Conservation (phyloP, 2,113 vertebrate genomes). For the Heptranchias perlo region DNA sequence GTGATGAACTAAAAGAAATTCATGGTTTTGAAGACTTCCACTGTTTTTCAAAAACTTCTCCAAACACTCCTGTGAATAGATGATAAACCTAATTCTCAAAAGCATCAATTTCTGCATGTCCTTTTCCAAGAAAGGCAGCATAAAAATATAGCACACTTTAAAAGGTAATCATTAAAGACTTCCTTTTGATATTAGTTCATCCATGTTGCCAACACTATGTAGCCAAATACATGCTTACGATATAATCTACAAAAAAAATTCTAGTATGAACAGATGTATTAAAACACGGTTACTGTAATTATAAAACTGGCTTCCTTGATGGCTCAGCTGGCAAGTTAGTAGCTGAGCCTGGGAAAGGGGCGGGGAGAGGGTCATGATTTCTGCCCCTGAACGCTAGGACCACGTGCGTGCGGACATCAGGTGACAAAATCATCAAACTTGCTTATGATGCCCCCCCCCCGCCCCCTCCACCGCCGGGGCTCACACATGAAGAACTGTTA, state of each 20-base stretch:
- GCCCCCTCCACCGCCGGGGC: no score
- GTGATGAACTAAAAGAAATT: slow-evolving; percentile 81
- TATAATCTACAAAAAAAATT: no score
- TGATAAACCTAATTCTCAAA: not conserved
- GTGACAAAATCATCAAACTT: no score
- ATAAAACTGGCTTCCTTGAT: no score
- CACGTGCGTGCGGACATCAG: no score
- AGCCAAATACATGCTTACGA: no score
- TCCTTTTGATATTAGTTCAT: not conserved
- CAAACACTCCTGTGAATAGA: slow-evolving; percentile 68
- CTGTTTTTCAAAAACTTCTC: slow-evolving; percentile 76
- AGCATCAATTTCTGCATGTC: not conserved
- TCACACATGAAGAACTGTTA: not conserved
- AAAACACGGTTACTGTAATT: no score
- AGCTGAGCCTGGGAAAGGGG: no score
- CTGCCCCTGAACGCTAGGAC: not conserved
- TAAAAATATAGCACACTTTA: no score
- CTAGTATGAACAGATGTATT: no score
- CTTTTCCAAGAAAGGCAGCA: no score
- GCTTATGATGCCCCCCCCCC: no score
- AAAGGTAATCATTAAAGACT: not conserved
- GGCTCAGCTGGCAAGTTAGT: not conserved
- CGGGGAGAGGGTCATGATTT: not conserved
- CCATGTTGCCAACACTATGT: not conserved
- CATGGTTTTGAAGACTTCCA: slow-evolving; percentile 71